Conservation (phyloP, 1,140 invertebrate species). For the Drosophila arawakana region DNA sequence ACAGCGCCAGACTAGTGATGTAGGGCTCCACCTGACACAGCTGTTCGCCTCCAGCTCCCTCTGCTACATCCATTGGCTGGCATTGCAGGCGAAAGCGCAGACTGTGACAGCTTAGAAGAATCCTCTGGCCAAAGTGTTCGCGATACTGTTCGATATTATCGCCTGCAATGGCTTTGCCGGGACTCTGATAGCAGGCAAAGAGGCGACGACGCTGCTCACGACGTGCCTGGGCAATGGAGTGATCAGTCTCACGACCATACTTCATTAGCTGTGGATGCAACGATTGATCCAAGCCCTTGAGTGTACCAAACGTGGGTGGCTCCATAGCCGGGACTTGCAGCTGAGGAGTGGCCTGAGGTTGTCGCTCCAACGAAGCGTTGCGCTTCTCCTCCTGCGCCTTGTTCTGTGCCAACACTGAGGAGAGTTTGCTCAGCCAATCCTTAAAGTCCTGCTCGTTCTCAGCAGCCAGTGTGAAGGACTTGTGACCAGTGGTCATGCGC, state of each 20-base stretch:
- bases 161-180: constrained; percentile 46
- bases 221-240: constrained; percentile 91
- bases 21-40: constrained; percentile 96
- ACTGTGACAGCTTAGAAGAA: constrained; percentile 93
- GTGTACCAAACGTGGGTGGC: constrained; percentile 87
- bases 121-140: constrained; percentile 93
- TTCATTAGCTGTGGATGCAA: constrained; percentile 94
- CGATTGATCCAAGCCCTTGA: constrained; percentile 94
- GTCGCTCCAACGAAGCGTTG: constrained; percentile 87
- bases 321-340: constrained; percentile 60
- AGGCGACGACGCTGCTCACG: constrained; percentile 90
- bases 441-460: constrained; percentile 94
- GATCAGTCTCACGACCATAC: constrained; percentile 95
- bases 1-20: constrained; percentile 93
- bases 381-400: constrained; percentile 90
- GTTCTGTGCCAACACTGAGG: constrained; percentile 90
- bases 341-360: constrained; percentile 84
- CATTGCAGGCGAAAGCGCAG: constrained; percentile 89
- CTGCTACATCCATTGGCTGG: constrained; percentile 88
- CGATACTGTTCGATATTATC: constrained; percentile 87
- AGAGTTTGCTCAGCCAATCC: constrained; percentile 92
- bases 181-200: constrained; percentile 85
- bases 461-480: constrained; percentile 93
- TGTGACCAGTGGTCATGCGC: constrained; percentile 92
- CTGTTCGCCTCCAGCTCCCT: constrained; percentile 88